These are phyloP conservation scores for Prosopocoilus inquinatus DNA, from an alignment of 2,888 invertebrate genomes.

Conservation along the genomic window DNA sequence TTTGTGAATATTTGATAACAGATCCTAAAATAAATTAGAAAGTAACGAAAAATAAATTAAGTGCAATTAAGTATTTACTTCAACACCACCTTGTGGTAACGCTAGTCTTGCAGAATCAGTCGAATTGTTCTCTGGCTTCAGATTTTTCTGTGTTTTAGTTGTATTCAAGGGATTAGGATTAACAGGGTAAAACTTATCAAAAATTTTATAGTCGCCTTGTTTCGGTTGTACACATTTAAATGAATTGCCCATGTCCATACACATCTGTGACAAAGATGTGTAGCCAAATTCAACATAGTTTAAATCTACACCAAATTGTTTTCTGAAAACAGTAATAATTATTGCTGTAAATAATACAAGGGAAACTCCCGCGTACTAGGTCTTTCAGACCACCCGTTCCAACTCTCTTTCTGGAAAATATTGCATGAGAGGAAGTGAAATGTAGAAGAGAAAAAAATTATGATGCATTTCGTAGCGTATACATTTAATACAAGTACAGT, in stretches of 20 bases:
- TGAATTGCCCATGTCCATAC: constrained; percentile 37
- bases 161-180: constrained; percentile 22
- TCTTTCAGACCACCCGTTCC: too few relatives aligned
- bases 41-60: not conserved
- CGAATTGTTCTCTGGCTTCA: not conserved
- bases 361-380: too few relatives aligned
- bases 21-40: too few relatives aligned
- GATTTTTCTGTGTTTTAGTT: constrained; percentile 4
- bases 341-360: too few relatives aligned
- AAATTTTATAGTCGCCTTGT: constrained; percentile 42
- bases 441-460: too few relatives aligned
- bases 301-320: constrained; percentile 18
- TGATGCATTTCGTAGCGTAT: too few relatives aligned
- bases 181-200: constrained; percentile 37
- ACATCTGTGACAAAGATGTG: constrained; percentile 39
- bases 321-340: too few relatives aligned
- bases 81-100: constrained; percentile 15
- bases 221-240: constrained; percentile 40
- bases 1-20: not conserved
- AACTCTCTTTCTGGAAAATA: too few relatives aligned
- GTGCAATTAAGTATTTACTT: constrained; percentile 14
- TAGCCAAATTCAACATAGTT: constrained; percentile 39
- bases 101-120: constrained; percentile 16
- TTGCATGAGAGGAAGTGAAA: too few relatives aligned
- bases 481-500: too few relatives aligned